Evolutionary conservation across 2,888 invertebrate species (phyloP).

Genomic region (Trissonchulus sp.): DNA sequence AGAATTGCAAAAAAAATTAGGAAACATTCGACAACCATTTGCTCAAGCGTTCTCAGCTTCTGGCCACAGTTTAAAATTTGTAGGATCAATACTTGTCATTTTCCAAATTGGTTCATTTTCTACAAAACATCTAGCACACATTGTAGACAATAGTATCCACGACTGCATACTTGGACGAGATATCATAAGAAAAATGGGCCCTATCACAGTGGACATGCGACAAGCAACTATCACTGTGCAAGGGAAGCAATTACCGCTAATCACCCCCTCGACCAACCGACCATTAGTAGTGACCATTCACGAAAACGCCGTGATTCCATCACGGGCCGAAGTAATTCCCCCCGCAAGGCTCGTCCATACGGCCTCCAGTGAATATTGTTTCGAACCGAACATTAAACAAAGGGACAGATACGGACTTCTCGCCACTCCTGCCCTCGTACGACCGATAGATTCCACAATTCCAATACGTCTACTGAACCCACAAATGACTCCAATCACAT

Average conservation of each 20-base stretch:
- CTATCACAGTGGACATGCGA: too few species aligned
- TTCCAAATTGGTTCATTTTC: not conserved
- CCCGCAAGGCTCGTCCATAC: not conserved
- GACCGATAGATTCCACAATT: not conserved
- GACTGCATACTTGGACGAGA: constrained; percentile 4
- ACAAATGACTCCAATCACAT: not conserved
- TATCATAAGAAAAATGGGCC: too few species aligned
- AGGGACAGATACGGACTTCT: too few species aligned
- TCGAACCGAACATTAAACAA: too few species aligned
- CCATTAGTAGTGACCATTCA: not conserved
- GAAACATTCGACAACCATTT: too few species aligned
- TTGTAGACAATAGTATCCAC: too few species aligned
- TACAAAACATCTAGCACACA: not conserved
- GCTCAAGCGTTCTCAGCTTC: not conserved
- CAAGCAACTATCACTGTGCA: too few species aligned
- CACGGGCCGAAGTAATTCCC: not conserved
- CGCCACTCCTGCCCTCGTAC: not conserved
- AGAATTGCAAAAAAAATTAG: not conserved
- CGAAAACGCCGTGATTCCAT: constrained; percentile 9
- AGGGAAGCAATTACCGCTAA: too few species aligned
- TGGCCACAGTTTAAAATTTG: not conserved
- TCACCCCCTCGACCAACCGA: not conserved
- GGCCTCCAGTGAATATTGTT: too few species aligned
- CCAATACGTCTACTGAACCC: not conserved
- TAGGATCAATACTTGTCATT: not conserved